Conservation (phyloP, 2,888 invertebrate species). For the Cantharis rufa region DNA sequence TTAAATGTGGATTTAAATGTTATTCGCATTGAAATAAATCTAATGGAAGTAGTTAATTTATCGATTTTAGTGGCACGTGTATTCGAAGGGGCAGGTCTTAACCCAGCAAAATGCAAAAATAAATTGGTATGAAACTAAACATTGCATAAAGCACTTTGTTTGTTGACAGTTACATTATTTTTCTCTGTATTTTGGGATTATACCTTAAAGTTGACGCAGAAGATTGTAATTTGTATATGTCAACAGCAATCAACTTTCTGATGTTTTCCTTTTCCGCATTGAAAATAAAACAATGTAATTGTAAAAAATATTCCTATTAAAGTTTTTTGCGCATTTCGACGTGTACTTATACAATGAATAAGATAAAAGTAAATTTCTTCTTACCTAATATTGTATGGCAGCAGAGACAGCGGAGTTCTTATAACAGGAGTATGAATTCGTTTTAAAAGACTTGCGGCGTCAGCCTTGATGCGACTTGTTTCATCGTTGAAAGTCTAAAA, state of each 20-base stretch:
- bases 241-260: not conserved
- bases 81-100: not conserved
- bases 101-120: not conserved
- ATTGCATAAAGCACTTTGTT: not conserved
- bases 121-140: not conserved
- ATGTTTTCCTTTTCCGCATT: not conserved
- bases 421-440: constrained; percentile 77
- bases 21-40: not conserved
- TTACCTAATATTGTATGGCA: constrained; percentile 65
- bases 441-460: constrained; percentile 73
- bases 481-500: constrained; percentile 82
- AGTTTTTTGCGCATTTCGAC: not conserved
- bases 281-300: not conserved
- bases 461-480: constrained; percentile 78
- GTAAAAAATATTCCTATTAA: not conserved
- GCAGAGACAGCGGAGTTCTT: constrained; percentile 65
- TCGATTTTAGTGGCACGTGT: not conserved
- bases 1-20: not conserved
- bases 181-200: not conserved
- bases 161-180: constrained; percentile 1
- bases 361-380: constrained; percentile 35
- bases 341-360: not conserved
- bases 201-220: not conserved
- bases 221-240: constrained; percentile 7
- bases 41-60: not conserved